Conservation (phyloP, 1,140 invertebrate genomes). For the Spodoptera litura region DNA sequence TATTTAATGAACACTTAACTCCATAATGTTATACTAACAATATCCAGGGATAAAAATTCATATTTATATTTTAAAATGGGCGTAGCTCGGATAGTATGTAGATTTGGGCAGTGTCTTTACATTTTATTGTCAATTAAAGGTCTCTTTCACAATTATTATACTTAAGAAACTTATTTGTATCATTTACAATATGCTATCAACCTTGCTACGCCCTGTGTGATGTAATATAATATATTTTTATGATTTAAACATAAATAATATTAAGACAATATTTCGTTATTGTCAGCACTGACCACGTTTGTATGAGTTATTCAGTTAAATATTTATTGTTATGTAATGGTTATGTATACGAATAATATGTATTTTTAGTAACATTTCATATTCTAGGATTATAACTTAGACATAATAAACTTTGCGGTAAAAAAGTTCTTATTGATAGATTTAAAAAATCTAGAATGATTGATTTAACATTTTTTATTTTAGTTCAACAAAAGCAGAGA, state of each 20-base stretch:
- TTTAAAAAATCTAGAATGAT: constrained; percentile 40
- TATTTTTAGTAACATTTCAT: not conserved
- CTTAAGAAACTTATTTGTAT: not conserved
- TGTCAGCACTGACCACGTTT: constrained; percentile 12
- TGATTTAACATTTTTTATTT: not conserved
- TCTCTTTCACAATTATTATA: not conserved
- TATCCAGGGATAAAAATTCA: not conserved
- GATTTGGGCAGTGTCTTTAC: constrained; percentile 9
- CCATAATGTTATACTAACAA: too few relatives aligned
- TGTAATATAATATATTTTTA: not conserved
- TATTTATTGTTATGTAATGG: not conserved
- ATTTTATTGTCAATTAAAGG: constrained; percentile 19
- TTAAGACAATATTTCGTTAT: constrained; percentile 8
- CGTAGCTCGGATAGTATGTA: not conserved
- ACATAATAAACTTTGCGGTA: constrained; percentile 34
- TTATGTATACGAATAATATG: not conserved
- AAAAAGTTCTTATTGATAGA: constrained; percentile 41
- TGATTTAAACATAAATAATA: not conserved
- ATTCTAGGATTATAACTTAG: constrained; percentile 9
- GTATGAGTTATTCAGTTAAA: not conserved
- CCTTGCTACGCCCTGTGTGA: not conserved
- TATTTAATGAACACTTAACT: too few relatives aligned
- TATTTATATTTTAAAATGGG: not conserved
- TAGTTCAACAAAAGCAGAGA: constrained; percentile 13
- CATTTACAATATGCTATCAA: not conserved